Base-by-base conservation (phyloP, 64 coral and sea anemone species). In the Pachyseris speciosa region DNA sequence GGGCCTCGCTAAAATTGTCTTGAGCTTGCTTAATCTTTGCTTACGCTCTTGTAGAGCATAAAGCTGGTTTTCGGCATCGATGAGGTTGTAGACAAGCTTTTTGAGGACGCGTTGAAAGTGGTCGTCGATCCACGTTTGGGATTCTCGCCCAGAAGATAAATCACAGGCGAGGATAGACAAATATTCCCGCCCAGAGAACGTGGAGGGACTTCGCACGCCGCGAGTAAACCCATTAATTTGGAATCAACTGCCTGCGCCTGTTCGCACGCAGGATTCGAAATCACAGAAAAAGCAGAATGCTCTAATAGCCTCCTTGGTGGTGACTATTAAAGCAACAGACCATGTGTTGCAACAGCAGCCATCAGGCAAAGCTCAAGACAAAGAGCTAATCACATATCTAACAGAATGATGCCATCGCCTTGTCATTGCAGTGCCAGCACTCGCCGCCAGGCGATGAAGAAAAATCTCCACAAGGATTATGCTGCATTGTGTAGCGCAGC, bases 201-300 rank as follows among this genome's bases (percentile, higher is more conserved):
- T 84, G 52, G 59, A 52, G 2, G 59, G 9, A 1, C 40, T 84
- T 0, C 19, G 57, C 12, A 84, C 60, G 31, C 81, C 32, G 41
- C 52, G 81, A 36, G 58, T 84, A 40, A 67, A 44, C 16, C 81
- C 24, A 1, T 52, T 83, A 13, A 58, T 83, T 3, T 84, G 79
- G 79, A 84, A 84, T 11, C 25, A 84, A 19, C 8, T 84, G 15
- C 33, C 79, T 1, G 5, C 52, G 1, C 24, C 6, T 16, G n/a
- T 64, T 7, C 30, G 33, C 32, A 84, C 81, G 4, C n/a, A 43
- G 13, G 81, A 84, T 28, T 67, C 81, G 4, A 44, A 84, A 25
- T 9, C 51, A 1, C 79, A 84, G 19, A 84, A 84, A 63, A 34
- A 20, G 37, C 31, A 84, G 40, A 66, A 84, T 15, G 41, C 59